Evolutionary conservation across 53 echinoderm and acorn worm genomes (phyloP), one percentile per base, ranked within the genome.

Genomic region (Echinometra lucunter): DNA sequence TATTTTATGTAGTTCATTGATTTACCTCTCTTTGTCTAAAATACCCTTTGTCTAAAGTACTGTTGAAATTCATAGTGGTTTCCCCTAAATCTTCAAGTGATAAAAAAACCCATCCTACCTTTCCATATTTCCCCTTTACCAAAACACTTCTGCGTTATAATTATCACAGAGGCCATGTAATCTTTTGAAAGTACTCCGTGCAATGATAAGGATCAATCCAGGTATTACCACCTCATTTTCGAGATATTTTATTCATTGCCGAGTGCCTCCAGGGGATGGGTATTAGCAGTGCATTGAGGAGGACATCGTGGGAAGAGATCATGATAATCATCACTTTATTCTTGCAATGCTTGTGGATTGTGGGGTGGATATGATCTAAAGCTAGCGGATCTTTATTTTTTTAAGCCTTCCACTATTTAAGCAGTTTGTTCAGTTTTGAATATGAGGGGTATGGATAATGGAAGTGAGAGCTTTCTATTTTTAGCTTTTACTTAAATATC

Each of bases 191-290:
- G 89, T 60, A 89, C 58, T 89, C 42, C 3, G 38, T 89, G 40
- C 60, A 60, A 16, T 34, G 89, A 89, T 89, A 60, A 60, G 57
- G 89, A 89, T 89, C 89, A 58, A 32, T 85, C 60, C 89, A 58
- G 38, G 60, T 89, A 89, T 89, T 89, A 89, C 37, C 37, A 60
- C 89, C 89, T 89, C 89, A 89, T 89, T 60, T 89, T 60, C 1
- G 40, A 89, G 58, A 89, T 60, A 58, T 89, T 58, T 89, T 89
- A 89, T 89, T 89, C 89, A 89, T 89, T 58, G 89, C 38, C 38
- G 25, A 37, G 25, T 6, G 58, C 58, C 89, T 60, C 18, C 13
- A 6, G 88, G 89, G 89, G 60, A 13, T 19, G 60, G 37, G 37
- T 89, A 35, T 89, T 89, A 56, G 88, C 89, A 37, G 37, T 89